Base-by-base conservation (phyloP, 2,797 vertebrate species). In the Morelia viridis region DNA sequence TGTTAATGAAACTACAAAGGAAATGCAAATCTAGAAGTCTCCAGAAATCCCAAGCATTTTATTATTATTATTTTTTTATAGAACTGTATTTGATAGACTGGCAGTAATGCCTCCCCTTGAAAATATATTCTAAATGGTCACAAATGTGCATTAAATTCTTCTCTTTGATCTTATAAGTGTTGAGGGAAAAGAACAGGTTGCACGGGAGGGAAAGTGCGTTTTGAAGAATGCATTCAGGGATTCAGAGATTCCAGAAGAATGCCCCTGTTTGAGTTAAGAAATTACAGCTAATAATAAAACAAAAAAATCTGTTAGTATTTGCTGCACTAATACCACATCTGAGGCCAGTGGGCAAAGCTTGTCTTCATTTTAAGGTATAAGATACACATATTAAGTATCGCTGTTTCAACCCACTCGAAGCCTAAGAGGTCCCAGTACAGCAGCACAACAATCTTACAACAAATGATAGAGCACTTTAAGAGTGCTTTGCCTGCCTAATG, bases 1-100 rank as follows among this genome's bases (percentile, higher is more conserved):
- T 96, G 95, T 89, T 96, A 96, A 97, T 95, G 91, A 94, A 96
- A 96, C 93, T 96, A 97, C 96, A 97, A 97, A 97, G 96, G 94
- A 96, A 95, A 97, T 96, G 96, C 95, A 96, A 97, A 97, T 97
- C 86, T 92, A 94, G 94, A 96, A 93, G 89, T 94, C 96, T 97
- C 94, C 92, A 96, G 96, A 97, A 97, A 96, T 95, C 93, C 94
- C 94, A 94, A 91, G 68, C 28, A 57, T 96, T 96, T 80, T 80
- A 80, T 80, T 41, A 46, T 46, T 24, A 5, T 1, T 68, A 10
- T 64, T 28, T 71, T 95, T 94, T 94, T 92, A 24, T 64, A 95
- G 60, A 91, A 95, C 94, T 95, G 95, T 93, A 90, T 8, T 89
- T 96, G 94, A 95, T 93, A 96, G 94, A 97, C 95, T 94, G 96